Evolutionary conservation across 2,888 invertebrate genomes (phyloP), one percentile per base, ranked within the genome.

Genomic region (Spilosoma lubricipeda): DNA sequence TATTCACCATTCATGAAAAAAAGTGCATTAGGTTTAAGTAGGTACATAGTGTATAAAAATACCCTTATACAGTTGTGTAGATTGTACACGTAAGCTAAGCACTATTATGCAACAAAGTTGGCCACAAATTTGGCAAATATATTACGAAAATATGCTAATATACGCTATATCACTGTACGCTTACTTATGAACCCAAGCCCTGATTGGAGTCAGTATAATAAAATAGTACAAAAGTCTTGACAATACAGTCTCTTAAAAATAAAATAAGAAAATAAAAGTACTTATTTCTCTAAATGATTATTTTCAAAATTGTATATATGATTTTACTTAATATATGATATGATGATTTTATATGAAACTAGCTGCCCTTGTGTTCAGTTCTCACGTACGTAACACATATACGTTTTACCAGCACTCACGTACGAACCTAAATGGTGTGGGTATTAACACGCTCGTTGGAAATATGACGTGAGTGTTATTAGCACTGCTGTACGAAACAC

Each of bases 101-200:
- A 4, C 68, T 63, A 74, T 65, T 66, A 71, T 63, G 69, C 65
- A 20, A 42, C 20, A 71, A 71, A 8, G 70, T 84, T 83, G 78
- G 82, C 84, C 78, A 80, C 75, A 71, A 72, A 74, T 76, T 83
- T 83, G 82, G 84, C 82, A 77, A 76, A 82, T 74, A 76, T 66
- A 73, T 72, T 79, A 78, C 52, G 74, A 77, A 79, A 79, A 79
- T 82, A 81, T 80, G 66, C 77, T 76, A 74, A 64, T 77, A 82
- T 84, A 82, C 77, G 77, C 59, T 75, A 73, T 72, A 75, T 81
- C 75, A 81, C 83, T 72, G 72, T 52, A 30, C 18, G 52, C 56
- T 74, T 71, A 69, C 9, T n/a, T 64, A 23, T 70, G 71, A 75
- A 70, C 67, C 69, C 71, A 63, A 77, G 66, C 56, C 64, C 63